These are phyloP conservation scores for human (Homo sapiens) DNA, from an alignment of 2,113 vertebrate genomes.

Conservation along the genomic window DNA sequence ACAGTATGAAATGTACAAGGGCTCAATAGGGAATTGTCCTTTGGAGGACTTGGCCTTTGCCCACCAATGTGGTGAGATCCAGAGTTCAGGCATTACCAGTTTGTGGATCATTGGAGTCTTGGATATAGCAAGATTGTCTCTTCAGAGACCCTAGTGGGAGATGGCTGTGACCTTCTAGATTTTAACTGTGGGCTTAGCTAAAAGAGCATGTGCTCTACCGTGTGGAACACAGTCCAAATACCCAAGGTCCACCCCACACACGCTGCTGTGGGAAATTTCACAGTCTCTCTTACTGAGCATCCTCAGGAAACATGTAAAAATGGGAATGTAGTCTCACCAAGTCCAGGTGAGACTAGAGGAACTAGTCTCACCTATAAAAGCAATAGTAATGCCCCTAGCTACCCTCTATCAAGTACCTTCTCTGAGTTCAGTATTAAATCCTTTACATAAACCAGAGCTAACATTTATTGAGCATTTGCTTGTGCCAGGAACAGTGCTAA, in stretches of 20 bases:
- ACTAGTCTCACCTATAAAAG: neutral
- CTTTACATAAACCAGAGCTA: neutral
- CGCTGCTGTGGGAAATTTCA: neutral
- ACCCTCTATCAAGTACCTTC: neutral
- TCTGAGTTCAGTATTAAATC: neutral
- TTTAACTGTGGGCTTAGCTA: neutral
- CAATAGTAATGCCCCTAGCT: neutral
- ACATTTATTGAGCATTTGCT: neutral
- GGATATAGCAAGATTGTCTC: neutral
- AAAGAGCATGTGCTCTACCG: neutral
- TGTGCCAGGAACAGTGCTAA: neutral
- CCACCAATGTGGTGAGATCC: neutral
- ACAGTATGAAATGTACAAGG: neutral
- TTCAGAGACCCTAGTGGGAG: neutral
- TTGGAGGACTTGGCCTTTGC: neutral
- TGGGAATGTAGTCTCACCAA: neutral
- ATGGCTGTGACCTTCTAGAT: neutral
- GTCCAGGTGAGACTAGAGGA: neutral
- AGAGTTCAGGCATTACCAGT: neutral
- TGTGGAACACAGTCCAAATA: neutral
- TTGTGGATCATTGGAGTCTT: neutral
- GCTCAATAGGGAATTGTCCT: neutral
- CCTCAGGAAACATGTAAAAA: neutral
- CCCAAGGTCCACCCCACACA: neutral
- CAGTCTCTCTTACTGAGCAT: neutral